A percentile compares a stretch with the other conserved stretches of the same genome.
phyloP scores from a whole-genome alignment of 1,140 invertebrate genomes.

The Vanessa atalanta region DNA sequence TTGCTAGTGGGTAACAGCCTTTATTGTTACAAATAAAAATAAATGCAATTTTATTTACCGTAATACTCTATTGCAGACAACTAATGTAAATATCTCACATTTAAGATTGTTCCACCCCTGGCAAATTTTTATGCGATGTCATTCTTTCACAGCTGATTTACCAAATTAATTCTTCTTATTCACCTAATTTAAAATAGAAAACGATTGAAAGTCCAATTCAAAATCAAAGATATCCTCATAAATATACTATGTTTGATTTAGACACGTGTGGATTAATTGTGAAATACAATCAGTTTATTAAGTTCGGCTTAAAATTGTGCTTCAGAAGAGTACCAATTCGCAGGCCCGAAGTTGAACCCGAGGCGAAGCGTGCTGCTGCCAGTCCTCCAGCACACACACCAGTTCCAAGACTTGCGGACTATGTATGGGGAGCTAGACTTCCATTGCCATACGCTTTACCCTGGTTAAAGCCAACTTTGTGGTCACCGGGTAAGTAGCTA shows the following conservation, averaged over 20 bases:
- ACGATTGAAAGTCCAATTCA: too few relatives aligned
- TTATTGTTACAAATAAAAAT: too few relatives aligned
- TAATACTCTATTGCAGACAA: too few relatives aligned
- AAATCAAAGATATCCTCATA: too few relatives aligned
- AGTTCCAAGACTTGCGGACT: conserved; percentile 68
- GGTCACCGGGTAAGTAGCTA: conserved; percentile 62
- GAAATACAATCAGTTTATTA: conserved; percentile 25
- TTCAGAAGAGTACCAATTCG: conserved; percentile 70
- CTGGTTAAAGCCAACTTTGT: conserved; percentile 71
- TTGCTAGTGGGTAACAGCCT: too few relatives aligned
- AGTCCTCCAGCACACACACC: conserved; percentile 71
- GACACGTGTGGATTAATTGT: neutral
- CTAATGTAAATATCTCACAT: too few relatives aligned
- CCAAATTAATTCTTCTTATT: too few relatives aligned
- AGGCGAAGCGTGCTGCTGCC: conserved; percentile 57
- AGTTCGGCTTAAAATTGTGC: conserved; percentile 77
- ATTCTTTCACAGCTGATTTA: too few relatives aligned
- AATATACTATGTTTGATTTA: neutral
- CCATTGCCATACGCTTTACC: conserved; percentile 71
- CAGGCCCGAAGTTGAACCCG: conserved; percentile 65
- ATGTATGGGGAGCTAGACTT: conserved; percentile 70
- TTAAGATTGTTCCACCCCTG: too few relatives aligned
- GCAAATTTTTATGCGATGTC: too few relatives aligned
- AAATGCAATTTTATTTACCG: too few relatives aligned
- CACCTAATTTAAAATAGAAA: too few relatives aligned